Evolutionary conservation across 2,797 vertebrate species (phyloP).

Genomic region (Sebastes taczanowskii): DNA sequence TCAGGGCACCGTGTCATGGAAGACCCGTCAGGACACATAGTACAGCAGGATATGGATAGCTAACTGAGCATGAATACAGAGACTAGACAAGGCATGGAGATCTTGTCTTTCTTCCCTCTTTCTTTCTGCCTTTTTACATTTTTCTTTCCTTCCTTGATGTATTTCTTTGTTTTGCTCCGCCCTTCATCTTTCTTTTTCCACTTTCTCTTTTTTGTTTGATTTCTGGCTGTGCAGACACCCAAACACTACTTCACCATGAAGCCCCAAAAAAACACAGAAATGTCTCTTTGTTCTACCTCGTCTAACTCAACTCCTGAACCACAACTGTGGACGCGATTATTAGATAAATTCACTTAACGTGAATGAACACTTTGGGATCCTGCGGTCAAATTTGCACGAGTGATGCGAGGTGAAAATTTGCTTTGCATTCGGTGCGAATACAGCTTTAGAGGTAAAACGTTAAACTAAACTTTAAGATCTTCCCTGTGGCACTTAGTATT

Average conservation of each 20-base stretch:
- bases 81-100: background rate
- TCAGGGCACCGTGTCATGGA: slow-evolving; percentile 49
- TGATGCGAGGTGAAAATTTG: fast-evolving
- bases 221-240: background rate
- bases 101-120: background rate
- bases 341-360: background rate
- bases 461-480: too few relatives aligned
- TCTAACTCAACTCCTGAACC: background rate
- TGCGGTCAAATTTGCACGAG: fast-evolving
- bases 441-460: too few relatives aligned
- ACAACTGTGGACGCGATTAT: background rate
- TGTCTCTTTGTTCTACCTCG: background rate
- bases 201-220: background rate
- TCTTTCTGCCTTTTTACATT: background rate
- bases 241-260: background rate
- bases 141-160: too few relatives aligned
- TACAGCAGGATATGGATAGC: slow-evolving; percentile 21
- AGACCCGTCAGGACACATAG: slow-evolving; percentile 30
- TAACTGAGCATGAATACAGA: background rate
- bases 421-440: fast-evolving
- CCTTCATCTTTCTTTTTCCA: background rate
- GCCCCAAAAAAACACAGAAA: background rate
- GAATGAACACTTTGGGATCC: too few relatives aligned
- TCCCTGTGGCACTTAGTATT: fast-evolving
- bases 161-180: background rate